Conservation (phyloP, 2,888 invertebrate species). For the Melangyna quadrimaculata region DNA sequence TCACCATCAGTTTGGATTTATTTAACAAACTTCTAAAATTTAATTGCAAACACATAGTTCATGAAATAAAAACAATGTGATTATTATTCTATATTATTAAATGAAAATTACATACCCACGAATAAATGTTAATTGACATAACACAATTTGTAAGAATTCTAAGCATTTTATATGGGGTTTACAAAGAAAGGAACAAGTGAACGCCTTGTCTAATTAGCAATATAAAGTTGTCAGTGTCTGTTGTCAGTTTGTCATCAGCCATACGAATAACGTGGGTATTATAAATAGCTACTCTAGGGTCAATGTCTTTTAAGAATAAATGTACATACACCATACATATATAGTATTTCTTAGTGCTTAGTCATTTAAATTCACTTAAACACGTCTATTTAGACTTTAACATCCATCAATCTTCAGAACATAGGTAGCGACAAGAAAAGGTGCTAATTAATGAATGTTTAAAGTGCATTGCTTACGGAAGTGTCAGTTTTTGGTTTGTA, state of each 20-base stretch:
- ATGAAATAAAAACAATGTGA: too few relatives aligned
- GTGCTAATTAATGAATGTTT: slow-evolving; percentile 45
- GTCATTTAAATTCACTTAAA: slow-evolving; percentile 30
- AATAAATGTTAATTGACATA: too few relatives aligned
- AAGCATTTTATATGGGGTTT: background rate
- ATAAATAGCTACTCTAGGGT: slow-evolving; percentile 8
- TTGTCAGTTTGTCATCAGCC: background rate
- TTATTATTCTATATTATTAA: too few relatives aligned
- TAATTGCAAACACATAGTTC: too few relatives aligned
- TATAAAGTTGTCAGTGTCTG: background rate
- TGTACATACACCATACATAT: background rate
- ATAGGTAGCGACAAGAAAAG: slow-evolving; percentile 13
- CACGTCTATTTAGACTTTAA: slow-evolving; percentile 3
- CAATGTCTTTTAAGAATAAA: slow-evolving; percentile 46
- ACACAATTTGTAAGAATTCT: background rate
- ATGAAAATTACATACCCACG: too few relatives aligned
- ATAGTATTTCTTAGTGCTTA: background rate
- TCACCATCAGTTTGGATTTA: background rate
- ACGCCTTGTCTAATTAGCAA: slow-evolving; percentile 12
- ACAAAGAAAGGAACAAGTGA: background rate
- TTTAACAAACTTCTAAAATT: background rate
- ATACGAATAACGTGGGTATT: background rate
- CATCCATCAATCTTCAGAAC: slow-evolving; percentile 28
- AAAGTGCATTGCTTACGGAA: slow-evolving; percentile 22
- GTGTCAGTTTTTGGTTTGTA: background rate